Percentiles rank a stretch among this genome's conserved stretches.
Evolutionary conservation across 2,113 vertebrate genomes (phyloP).

Genomic region (Chrysochloris asiatica): DNA sequence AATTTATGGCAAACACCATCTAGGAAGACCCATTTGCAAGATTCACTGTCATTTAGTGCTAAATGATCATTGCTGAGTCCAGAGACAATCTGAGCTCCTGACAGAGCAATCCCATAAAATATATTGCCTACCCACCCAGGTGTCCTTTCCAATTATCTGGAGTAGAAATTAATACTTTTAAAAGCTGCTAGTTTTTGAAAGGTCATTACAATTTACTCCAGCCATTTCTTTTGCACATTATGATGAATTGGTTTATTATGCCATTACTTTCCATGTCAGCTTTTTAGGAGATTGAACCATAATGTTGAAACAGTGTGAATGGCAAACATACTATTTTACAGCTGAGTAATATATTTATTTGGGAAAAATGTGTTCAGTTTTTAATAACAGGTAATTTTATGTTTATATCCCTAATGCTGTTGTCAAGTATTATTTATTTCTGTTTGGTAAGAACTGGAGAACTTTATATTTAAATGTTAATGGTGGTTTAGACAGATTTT

Average conservation of each 20-base stretch:
- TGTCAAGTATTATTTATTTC: constrained; percentile 83
- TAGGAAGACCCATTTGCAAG: constrained; percentile 92
- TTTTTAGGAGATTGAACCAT: constrained; percentile 87
- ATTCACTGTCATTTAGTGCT: constrained; percentile 93
- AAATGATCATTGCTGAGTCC: constrained; percentile 88
- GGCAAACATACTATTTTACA: constrained; percentile 86
- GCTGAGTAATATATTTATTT: constrained; percentile 82
- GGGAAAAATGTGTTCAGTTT: constrained; percentile 81
- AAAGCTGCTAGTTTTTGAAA: constrained; percentile 93
- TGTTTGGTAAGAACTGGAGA: constrained; percentile 56
- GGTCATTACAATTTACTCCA: constrained; percentile 92
- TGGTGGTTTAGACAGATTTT: constrained; percentile 77
- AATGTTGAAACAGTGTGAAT: constrained; percentile 86
- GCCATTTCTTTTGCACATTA: constrained; percentile 86
- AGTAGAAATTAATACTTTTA: constrained; percentile 95
- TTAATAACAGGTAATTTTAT: constrained; percentile 88
- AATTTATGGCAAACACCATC: constrained; percentile 92
- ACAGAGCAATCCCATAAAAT: constrained; percentile 92
- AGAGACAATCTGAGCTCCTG: constrained; percentile 92
- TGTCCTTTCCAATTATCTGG: constrained; percentile 94
- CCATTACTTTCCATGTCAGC: constrained; percentile 88
- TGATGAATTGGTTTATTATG: constrained; percentile 90
- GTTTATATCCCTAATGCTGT: constrained; percentile 82
- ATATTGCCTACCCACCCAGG: constrained; percentile 89
- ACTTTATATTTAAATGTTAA: constrained; percentile 78